Percentiles rank a stretch among this genome's conserved stretches.
phyloP scores from a whole-genome alignment of 2,113 vertebrate species.

The Podilymbus podiceps region DNA sequence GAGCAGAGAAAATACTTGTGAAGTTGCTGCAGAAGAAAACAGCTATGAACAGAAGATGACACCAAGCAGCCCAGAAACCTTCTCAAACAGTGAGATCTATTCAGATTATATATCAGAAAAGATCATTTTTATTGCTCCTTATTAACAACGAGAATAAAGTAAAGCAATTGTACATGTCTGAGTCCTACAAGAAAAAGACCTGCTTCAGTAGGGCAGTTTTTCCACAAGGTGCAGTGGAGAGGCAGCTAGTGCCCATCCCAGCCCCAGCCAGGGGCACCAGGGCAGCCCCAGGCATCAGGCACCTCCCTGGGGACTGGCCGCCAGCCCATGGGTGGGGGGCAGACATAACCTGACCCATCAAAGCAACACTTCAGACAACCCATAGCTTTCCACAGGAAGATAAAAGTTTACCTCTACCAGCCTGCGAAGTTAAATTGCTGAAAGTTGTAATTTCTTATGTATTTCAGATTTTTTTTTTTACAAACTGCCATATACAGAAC shows the following conservation, averaged over 20 bases:
- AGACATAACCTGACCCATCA: not conserved
- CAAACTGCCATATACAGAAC: not conserved
- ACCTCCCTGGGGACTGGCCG: not conserved
- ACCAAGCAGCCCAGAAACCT: not conserved
- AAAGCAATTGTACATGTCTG: not conserved
- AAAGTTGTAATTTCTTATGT: not conserved
- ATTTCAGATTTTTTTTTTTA: not conserved
- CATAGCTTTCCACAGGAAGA: not conserved
- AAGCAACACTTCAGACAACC: not conserved
- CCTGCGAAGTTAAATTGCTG: not conserved
- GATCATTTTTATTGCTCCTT: not conserved
- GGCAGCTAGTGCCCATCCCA: not conserved
- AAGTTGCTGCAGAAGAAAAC: not conserved
- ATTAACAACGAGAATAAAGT: not conserved
- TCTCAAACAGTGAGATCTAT: not conserved
- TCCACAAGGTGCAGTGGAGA: not conserved
- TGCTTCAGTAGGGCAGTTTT: not conserved
- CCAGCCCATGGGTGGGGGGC: rapidly evolving
- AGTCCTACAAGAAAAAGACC: not conserved
- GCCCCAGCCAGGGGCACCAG: rapidly evolving
- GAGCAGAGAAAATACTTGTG: not conserved
- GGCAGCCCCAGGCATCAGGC: not conserved
- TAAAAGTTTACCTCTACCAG: not conserved
- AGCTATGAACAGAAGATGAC: not conserved
- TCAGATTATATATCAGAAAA: not conserved